Evolutionary conservation across 2,797 vertebrate genomes (phyloP), one percentile per base, ranked within the genome.

Genomic region (Hybognathus amarus): DNA sequence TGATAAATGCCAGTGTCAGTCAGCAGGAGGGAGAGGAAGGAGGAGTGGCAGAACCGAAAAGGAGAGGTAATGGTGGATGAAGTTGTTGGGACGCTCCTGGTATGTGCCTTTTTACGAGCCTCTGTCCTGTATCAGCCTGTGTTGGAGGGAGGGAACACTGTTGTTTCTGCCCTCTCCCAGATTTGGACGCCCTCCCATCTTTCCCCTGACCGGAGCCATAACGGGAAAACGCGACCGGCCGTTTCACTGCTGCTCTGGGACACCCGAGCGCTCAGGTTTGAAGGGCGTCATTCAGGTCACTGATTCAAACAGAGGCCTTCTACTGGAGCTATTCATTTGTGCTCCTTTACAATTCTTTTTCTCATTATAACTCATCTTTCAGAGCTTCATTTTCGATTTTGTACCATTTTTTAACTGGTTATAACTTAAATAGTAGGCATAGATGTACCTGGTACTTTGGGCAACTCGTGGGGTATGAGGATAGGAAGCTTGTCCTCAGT

Each of bases 241-340:
- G 77, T 86, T 80, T 85, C 78, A 79, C 80, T 86, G 36, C 75
- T 85, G 85, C 85, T 74, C 77, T 86, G 88, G 86, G 88, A 89
- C 74, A 64, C 68, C 68, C 18, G 93, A 91, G 89, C 91, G 88
- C 89, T 92, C 89, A 89, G 91, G 93, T 94, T 94, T 95, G 94
- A 95, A 95, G 94, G 94, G 93, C 94, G 92, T 94, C 94, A 92
- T 90, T 94, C 92, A 82, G 78, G 86, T 92, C 88, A 89, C 90
- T 90, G 91, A 91, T 92, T 93, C 93, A 93, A 93, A 92, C 52
- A 81, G 83, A 87, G 82, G 66, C 81, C 84, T 77, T 79, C 68
- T 74, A 80, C 66, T 80, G 71, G 69, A 82, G 70, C 74, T 42
- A 56, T 74, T 85, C 12, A 36, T 82, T 63, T 83, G 45, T 59